Evolutionary conservation across 2,113 vertebrate species (phyloP).

Genomic region (Hippocampus guttulatus): DNA sequence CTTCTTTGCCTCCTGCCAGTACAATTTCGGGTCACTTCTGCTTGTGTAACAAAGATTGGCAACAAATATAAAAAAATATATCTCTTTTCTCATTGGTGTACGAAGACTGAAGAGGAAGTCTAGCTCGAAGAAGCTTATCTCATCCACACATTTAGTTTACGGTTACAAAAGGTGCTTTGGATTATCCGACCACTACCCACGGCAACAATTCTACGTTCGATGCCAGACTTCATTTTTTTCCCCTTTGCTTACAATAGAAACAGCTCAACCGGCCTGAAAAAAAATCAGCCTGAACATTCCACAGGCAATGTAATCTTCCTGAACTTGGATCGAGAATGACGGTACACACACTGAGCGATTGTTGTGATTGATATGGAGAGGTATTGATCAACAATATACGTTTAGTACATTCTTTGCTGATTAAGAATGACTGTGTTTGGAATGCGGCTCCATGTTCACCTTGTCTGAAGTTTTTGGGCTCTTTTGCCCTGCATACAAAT

Average conservation of each 20-base stretch:
- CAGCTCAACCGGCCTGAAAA: constrained; percentile 50
- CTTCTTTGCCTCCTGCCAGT: constrained; percentile 9
- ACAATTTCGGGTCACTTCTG: constrained; percentile 28
- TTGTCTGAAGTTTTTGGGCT: background rate
- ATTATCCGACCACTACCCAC: constrained; percentile 68
- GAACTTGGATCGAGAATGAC: too few relatives aligned
- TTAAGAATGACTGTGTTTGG: background rate
- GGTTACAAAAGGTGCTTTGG: constrained; percentile 39
- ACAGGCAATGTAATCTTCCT: background rate
- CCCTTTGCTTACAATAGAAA: constrained; percentile 51
- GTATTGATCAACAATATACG: background rate
- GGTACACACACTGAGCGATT: background rate
- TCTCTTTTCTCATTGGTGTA: constrained; percentile 36
- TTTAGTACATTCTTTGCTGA: too few relatives aligned
- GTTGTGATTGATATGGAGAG: background rate
- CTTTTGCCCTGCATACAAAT: background rate
- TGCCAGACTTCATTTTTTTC: constrained; percentile 48
- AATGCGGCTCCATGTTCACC: background rate
- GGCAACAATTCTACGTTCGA: constrained; percentile 68
- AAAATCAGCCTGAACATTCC: constrained; percentile 1
- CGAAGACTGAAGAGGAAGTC: constrained; percentile 31
- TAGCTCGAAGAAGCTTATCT: constrained; percentile 67
- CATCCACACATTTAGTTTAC: constrained; percentile 58
- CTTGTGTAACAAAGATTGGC: constrained; percentile 1
- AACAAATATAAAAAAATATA: background rate